Conservation (phyloP, 2,888 invertebrate species). For the Lasius platythorax region DNA sequence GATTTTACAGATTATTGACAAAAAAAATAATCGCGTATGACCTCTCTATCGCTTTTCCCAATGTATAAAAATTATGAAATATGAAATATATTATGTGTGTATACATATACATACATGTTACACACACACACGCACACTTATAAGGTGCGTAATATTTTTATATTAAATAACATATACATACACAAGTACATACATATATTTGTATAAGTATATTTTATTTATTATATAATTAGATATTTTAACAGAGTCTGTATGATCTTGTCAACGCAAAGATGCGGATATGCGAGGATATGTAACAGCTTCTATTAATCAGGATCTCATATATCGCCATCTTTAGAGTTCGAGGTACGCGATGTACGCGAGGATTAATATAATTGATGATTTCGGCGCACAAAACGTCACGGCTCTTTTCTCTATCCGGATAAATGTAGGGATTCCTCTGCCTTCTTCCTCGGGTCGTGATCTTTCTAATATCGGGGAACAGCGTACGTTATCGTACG, state of each 20-base stretch:
- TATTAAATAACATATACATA: not conserved
- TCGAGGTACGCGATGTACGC: not conserved
- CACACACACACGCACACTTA: too few relatives aligned
- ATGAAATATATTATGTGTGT: too few relatives aligned
- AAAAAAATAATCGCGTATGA: too few relatives aligned
- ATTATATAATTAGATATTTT: not conserved
- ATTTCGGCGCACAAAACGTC: constrained; percentile 26
- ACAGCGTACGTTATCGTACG: constrained; percentile 64
- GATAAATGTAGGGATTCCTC: constrained; percentile 67
- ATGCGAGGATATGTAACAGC: not conserved
- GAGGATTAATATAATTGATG: constrained; percentile 53
- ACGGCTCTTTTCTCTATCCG: constrained; percentile 26
- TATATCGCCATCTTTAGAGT: constrained; percentile 25
- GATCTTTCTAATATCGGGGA: constrained; percentile 74
- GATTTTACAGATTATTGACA: too few relatives aligned
- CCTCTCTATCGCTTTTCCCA: too few relatives aligned
- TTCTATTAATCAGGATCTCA: constrained; percentile 9
- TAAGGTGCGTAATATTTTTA: not conserved
- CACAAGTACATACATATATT: not conserved
- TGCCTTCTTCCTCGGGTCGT: constrained; percentile 47
- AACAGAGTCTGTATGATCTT: not conserved
- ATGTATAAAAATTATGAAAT: too few relatives aligned
- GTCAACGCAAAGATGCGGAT: not conserved
- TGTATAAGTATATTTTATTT: not conserved
- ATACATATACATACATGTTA: not conserved